Conservation (phyloP, 2,888 invertebrate species). For the Caenorhabditis imperialis region DNA sequence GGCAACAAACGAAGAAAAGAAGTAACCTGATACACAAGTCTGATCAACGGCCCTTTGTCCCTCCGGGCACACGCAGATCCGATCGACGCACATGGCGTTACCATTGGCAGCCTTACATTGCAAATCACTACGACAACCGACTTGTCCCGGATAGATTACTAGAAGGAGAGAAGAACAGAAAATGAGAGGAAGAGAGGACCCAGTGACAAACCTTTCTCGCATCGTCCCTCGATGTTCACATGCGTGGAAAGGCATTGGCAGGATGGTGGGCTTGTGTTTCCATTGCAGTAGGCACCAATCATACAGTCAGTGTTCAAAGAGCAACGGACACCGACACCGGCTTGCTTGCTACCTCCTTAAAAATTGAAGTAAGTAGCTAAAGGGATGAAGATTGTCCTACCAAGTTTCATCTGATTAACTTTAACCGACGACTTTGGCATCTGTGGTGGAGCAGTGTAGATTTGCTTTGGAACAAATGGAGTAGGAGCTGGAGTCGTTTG, state of each 20-base stretch:
- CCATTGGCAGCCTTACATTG: slow-evolving; percentile 77
- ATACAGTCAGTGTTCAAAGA: slow-evolving; percentile 77
- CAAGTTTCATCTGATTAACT: slow-evolving; percentile 53
- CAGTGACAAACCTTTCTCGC: slow-evolving; percentile 73
- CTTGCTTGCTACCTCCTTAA: slow-evolving; percentile 70
- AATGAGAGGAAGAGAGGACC: slow-evolving; percentile 14
- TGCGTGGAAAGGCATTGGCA: slow-evolving; percentile 78
- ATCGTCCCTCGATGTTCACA: slow-evolving; percentile 75
- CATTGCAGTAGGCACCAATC: slow-evolving; percentile 78
- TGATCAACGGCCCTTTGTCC: slow-evolving; percentile 76
- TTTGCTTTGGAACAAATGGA: slow-evolving; percentile 42
- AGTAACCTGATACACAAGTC: slow-evolving; percentile 77
- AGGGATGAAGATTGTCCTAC: no score
- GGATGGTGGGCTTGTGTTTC: slow-evolving; percentile 74
- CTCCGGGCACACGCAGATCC: slow-evolving; percentile 76
- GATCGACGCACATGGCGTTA: slow-evolving; percentile 73
- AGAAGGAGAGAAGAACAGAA: slow-evolving; percentile 52
- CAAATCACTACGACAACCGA: slow-evolving; percentile 74
- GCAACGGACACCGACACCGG: slow-evolving; percentile 75
- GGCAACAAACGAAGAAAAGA: no score
- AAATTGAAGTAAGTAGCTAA: neutral
- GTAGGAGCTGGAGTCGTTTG: slow-evolving; percentile 58
- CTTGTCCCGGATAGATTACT: slow-evolving; percentile 78
- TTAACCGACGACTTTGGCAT: slow-evolving; percentile 47
- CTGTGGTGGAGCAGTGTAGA: slow-evolving; percentile 42